Percentiles rank a stretch among this genome's conserved stretches.
Conservation (phyloP, 2,797 vertebrate genomes). For the Gorsachius magnificus region DNA sequence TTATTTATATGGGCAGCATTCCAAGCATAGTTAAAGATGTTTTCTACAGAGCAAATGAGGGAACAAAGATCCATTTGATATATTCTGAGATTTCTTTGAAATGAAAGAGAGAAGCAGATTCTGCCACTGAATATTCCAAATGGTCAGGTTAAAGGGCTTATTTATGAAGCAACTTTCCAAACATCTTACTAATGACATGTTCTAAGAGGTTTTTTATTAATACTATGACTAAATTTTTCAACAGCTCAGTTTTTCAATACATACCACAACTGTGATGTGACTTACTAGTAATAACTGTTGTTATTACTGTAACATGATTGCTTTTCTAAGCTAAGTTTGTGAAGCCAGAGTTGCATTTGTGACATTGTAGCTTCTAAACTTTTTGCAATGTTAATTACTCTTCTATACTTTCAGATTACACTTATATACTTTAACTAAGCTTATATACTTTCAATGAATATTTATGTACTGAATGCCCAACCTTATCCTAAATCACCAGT, state of each 20-base stretch:
- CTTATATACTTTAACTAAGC: neutral
- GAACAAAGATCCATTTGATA: neutral
- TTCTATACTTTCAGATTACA: neutral
- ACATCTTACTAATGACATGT: neutral
- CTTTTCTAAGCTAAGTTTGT: neutral
- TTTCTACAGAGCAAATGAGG: neutral
- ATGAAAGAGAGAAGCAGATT: neutral
- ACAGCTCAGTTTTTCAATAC: neutral
- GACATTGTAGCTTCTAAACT: neutral
- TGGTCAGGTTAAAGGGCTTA: neutral
- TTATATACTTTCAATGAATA: neutral
- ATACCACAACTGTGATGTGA: neutral
- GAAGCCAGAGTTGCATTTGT: neutral
- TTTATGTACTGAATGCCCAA: neutral
- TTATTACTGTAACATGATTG: neutral
- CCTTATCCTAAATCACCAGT: neutral
- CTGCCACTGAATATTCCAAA: neutral
- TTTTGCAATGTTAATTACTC: neutral
- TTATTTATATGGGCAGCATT: neutral
- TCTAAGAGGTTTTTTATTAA: neutral
- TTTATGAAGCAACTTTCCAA: neutral
- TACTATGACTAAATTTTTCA: neutral
- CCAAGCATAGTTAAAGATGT: neutral
- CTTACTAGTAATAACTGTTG: neutral
- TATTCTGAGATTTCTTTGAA: neutral